Evolutionary conservation across 2,113 vertebrate genomes (phyloP), one percentile per base, ranked within the genome.

Genomic region (Pluvianellus socialis): DNA sequence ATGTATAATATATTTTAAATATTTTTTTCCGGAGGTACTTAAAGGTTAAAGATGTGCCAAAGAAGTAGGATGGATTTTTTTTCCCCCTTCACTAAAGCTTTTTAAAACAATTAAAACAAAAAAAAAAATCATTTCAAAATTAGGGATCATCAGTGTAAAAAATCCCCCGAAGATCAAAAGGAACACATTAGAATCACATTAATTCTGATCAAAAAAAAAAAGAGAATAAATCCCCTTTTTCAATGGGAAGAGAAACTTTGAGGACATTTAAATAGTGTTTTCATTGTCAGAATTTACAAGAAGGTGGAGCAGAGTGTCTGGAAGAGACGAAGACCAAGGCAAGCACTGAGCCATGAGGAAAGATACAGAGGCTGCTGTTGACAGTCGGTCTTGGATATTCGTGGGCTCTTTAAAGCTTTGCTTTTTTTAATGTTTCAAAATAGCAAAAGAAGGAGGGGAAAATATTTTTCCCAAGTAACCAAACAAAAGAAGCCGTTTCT

Each of bases 1-100:
- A 98, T 97, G 97, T 94, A 98, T 96, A 84, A 97, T 93, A 96
- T 92, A 96, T 96, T 97, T 97, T 91, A 96, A 97, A 96, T 91
- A 94, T 91, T 94, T 94, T 94, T 96, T 96, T 96, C 85, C 24
- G 4, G 71, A 92, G 94, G 92, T 92, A 97, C 87, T 97, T 94
- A 96, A 97, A 97, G 96, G 96, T 97, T 98, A 97, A 98, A 97
- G 96, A 96, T 97, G 94, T 97, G 96, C 96, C 96, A 96, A 82
- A 93, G 95, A 92, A 96, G 90, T 89, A 96, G 95, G 92, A 94
- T 93, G 92, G 70, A 19, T 35, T 92, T 86, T 56, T 81, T 85
- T 66, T 6, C 7, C 28, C 45, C 21, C 77, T 80, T 84, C 33
- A 15, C 85, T 83, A 45, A 95, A 97, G 96, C 96, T 86, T 96